Evolutionary conservation across 2,888 invertebrate species (phyloP).

Genomic region (Flexamia atlantica): DNA sequence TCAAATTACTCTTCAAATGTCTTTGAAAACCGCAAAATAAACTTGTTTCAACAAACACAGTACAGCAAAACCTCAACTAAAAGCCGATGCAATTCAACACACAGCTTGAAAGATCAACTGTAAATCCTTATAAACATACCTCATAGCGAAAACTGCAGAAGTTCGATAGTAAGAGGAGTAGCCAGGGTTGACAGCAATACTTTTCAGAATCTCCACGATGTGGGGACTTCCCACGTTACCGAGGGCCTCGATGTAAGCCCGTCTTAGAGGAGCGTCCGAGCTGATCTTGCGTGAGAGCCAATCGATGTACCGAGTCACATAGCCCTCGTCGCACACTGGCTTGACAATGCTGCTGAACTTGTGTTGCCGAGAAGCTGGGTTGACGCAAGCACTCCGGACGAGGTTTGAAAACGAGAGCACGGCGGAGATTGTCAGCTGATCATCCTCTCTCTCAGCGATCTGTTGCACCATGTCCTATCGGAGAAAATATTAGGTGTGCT

Average conservation of each 20-base stretch:
- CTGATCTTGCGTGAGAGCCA: slow-evolving; percentile 28
- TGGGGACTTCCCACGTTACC: slow-evolving; percentile 25
- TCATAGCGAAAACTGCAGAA: slow-evolving; percentile 45
- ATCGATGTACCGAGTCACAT: neutral
- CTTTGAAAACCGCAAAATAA: no score
- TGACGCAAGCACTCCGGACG: slow-evolving; percentile 10
- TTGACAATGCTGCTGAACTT: slow-evolving; percentile 31
- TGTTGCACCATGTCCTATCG: slow-evolving; percentile 24
- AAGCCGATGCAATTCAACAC: no score
- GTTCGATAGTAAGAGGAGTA: slow-evolving; percentile 38
- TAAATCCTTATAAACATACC: slow-evolving; percentile 29
- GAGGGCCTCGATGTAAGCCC: slow-evolving; percentile 39
- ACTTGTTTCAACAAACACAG: no score
- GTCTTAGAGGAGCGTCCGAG: neutral
- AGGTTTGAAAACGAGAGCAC: slow-evolving; percentile 35
- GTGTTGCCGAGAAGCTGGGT: neutral
- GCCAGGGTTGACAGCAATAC: neutral
- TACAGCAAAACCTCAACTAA: no score
- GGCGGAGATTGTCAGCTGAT: neutral
- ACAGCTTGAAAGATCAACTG: no score
- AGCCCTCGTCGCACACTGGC: slow-evolving; percentile 16
- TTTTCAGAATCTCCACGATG: neutral
- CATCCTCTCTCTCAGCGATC: slow-evolving; percentile 15
- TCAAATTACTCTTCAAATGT: no score
- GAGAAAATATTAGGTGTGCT: neutral